These are phyloP conservation scores for Tetragonula clypearis DNA, from an alignment of 1,140 invertebrate species.

Conservation along the genomic window DNA sequence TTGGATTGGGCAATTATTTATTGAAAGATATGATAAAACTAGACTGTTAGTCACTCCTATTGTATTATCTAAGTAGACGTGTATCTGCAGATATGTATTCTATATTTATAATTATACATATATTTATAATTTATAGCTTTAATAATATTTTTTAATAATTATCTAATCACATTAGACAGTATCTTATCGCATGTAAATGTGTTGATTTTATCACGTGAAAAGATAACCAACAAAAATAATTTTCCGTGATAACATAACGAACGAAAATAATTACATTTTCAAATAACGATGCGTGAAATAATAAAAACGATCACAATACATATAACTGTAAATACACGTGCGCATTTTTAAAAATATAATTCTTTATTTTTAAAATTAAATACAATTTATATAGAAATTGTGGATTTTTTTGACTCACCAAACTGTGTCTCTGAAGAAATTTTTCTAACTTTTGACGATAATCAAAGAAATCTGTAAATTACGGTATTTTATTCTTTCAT, in stretches of 20 bases:
- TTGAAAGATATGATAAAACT: no score
- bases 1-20: neutral
- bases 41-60: neutral
- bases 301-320: neutral
- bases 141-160: neutral
- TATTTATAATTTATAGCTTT: neutral
- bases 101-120: neutral
- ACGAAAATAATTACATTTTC: neutral
- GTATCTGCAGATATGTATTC: neutral
- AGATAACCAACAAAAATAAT: neutral
- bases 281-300: neutral
- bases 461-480: neutral
- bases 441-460: slow-evolving; percentile 32
- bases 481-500: no score
- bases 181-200: neutral
- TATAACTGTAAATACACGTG: neutral
- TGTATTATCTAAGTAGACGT: neutral
- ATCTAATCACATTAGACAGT: no score
- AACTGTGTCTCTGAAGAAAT: neutral
- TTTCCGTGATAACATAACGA: neutral
- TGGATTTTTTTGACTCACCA: neutral
- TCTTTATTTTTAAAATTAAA: neutral
- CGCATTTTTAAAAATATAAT: neutral
- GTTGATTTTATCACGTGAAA: neutral
- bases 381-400: neutral